Base-by-base conservation (phyloP, 2,113 vertebrate species). In the Cyprinodon brontotheroides region DNA sequence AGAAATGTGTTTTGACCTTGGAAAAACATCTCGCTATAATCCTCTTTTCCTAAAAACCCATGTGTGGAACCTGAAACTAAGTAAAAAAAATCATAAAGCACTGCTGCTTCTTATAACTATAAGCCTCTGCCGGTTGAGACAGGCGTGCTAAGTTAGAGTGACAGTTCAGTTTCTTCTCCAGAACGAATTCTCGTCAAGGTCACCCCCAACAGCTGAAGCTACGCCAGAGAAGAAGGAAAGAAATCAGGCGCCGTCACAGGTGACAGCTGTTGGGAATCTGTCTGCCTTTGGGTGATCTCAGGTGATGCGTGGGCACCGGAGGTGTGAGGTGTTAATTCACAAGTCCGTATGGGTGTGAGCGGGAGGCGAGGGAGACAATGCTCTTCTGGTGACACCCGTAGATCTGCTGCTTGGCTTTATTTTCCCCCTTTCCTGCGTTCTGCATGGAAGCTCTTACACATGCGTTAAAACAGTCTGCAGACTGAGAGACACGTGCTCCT, bases 301-400 rank as follows among this genome's bases (percentile, higher is more conserved):
- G 83, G 85, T 83, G 82, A 87, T 61, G 85, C 68, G 79, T 80
- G 63, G 84, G 78, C 59, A 41, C 80, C 86, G 79, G 75, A 85
- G 89, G 88, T 73, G 88, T 89, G 83, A 81, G 87, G 65, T 76
- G 80, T 69, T 80, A 88, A 87, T 85, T 89, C 87, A 78, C 79
- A 85, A 66, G 94, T 76, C 71, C 67, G 45, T 77, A 79, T 79
- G 82, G 80, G 87, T 83, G 75, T 81, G 82, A 86, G 81, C 61
- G 60, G 77, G 71, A 79, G 72, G 80, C 11, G 65, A 68, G 71
- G 64, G 75, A 74, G 63, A 50, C 68, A 22, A 38, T 38, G 57
- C 15, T 14, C 11, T 47, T 57, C 68, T 12, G 74, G 29, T 68
- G 53, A 13, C 50, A 72, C 57, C 77, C 36, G 81, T 94, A 90